Base-by-base conservation (phyloP, 2,113 vertebrate genomes). In the Phyllopteryx taeniolatus region DNA sequence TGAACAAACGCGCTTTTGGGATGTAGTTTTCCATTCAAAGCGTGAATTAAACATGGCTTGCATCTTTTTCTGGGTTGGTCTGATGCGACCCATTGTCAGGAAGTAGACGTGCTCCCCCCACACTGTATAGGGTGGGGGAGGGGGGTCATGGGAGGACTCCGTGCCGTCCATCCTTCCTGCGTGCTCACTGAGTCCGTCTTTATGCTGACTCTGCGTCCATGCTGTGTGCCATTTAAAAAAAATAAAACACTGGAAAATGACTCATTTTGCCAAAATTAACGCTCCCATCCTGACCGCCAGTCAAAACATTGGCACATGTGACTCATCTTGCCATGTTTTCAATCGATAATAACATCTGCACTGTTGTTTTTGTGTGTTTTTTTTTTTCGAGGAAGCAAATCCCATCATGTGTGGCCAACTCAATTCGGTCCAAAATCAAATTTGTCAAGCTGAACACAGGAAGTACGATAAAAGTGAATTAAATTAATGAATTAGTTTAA, bases 161-260 rank as follows among this genome's bases (percentile, higher is more conserved):
- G 8, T 13, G 12, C 33, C 8, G 12, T 15, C 49, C 22, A 5
- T 63, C 61, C 59, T 9, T 7, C 15, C 59, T 33, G 31, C 33
- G 2, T 27, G 17, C 62, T 82, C 77, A 85, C 85, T 10, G 20
- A n/a, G n/a, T 54, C 20, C 89, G 81, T 89, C 78, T 71, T 69
- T 71, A 67, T 62, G 78, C 46, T 64, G 72, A 72, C 54, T 74
- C 68, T 73, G 33, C 68, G 71, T 78, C 56, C 53, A 14, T 8
- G 69, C 35, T 56, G 12, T 65, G 62, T 70, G 5, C 8, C 46
- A 22, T 39, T 39, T 39, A 39, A 39, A 39, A 39, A 39, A 66
- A n/a, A 65, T 19, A n/a, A 70, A 66, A 47, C 1, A 20, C 68
- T 61, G 75, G 49, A 82, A 77, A 79, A 67, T 74, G 70, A 53